Evolutionary conservation across 30 jellyfish, hydroid and myxozoan species (phyloP).

Genomic region (Aurelia sp.): DNA sequence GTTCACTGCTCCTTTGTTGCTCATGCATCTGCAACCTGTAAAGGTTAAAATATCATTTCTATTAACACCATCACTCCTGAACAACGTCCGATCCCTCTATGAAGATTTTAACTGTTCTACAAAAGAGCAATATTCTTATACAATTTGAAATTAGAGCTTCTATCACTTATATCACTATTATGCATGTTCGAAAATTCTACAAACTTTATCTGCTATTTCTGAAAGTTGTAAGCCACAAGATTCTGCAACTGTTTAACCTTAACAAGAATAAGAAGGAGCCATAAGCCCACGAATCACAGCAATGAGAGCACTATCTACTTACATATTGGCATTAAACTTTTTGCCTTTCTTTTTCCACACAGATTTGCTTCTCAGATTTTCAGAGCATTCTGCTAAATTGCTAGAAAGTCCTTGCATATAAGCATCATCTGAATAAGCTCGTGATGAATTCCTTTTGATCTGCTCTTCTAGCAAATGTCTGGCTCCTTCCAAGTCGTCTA

Average conservation of each 20-base stretch:
- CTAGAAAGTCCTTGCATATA: conserved; percentile 19
- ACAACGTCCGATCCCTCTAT: not conserved
- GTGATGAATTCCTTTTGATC: conserved; percentile 1
- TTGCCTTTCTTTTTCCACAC: conserved; percentile 68
- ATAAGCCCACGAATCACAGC: too few relatives aligned
- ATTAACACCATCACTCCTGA: not conserved
- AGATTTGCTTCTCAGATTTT: not conserved
- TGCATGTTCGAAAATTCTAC: too few relatives aligned
- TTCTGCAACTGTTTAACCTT: too few relatives aligned
- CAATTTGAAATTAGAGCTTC: too few relatives aligned
- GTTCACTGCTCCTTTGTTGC: conserved; percentile 60
- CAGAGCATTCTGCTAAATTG: conserved; percentile 31
- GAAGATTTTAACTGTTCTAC: too few relatives aligned
- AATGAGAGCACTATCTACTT: conserved; percentile 5
- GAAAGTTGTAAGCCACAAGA: too few relatives aligned
- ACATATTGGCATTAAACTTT: conserved; percentile 65
- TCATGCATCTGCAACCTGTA: conserved; percentile 60
- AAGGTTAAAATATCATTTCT: not conserved
- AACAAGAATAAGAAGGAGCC: too few relatives aligned
- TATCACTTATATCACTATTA: too few relatives aligned
- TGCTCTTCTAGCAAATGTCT: not conserved
- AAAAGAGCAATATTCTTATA: too few relatives aligned
- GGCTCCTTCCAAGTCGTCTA: conserved; percentile 61
- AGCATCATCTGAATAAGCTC: conserved; percentile 11
- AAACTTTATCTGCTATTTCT: too few relatives aligned